A percentile compares a stretch with the other conserved stretches of the same genome.
phyloP scores from a whole-genome alignment of 2,797 vertebrate species.

The Hippocampus kuda region DNA sequence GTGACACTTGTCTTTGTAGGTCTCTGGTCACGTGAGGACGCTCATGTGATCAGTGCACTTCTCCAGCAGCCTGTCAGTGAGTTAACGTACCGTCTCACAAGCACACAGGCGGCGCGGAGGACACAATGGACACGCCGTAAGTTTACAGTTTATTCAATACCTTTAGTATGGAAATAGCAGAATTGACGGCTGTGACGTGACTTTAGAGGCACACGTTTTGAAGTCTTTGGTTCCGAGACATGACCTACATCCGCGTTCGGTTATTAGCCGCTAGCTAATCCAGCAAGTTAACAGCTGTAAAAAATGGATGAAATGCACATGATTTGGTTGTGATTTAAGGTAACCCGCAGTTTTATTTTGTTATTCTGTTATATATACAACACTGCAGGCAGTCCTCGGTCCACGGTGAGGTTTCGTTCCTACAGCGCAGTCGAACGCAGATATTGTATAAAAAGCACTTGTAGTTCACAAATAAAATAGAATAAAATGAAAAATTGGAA shows the following conservation, averaged over 20 bases:
- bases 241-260: neutral
- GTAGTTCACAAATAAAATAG: neutral
- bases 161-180: neutral
- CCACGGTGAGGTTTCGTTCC: no score
- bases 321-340: neutral
- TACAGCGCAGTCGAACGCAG: no score
- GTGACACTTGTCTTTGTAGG: neutral
- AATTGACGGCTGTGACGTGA: neutral
- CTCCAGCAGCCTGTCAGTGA: neutral
- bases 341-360: neutral
- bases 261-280: neutral
- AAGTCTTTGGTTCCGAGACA: neutral
- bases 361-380: neutral
- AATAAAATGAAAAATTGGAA: neutral
- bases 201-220: neutral
- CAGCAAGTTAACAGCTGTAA: neutral
- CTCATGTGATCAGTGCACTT: neutral
- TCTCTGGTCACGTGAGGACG: neutral
- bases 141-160: neutral
- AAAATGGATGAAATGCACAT: neutral
- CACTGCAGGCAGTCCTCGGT: neutral
- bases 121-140: neutral
- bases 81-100: neutral
- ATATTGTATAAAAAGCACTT: neutral
- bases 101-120: neutral